Evolutionary conservation across 2,797 vertebrate genomes (phyloP), one percentile per base, ranked within the genome.

Genomic region (Ispidina lecontei): DNA sequence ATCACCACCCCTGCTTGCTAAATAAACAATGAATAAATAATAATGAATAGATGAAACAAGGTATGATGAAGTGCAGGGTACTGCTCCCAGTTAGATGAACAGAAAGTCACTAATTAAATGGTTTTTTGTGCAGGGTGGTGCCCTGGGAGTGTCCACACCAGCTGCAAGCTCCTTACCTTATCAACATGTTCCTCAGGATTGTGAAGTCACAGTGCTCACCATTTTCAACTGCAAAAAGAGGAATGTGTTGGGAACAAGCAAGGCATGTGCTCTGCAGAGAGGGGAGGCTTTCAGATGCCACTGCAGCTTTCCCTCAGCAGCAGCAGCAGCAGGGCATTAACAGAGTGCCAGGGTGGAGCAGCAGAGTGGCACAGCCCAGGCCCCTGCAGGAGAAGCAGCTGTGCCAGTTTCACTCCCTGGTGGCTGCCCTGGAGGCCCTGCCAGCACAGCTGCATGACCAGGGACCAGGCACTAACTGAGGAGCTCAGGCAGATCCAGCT

Each of bases 191-290:
- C 96, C 99, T 98, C 96, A 99, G 98, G 97, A 99, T 99, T 96
- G 99, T 99, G 97, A 99, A 99, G 96, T 99, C 99, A 95, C 99
- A 99, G 97, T 99, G 99, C 80, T 99, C 99, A 63, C 98, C 97
- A 55, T 99, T 99, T 97, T 99, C 99, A 97, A 99, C 99, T 99
- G 93, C 31, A 86, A 85, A 91, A 82, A 92, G 90, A 87, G 44
- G 47, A 12, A 62, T 56, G 11, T 41, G 69, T 88, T 94, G 49
- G 95, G 58, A 85, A 16, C 60, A 90, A 67, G 25, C 39, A 60
- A 89, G 69, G 63, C 21, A 29, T 0, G 3, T 41, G 43, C 22
- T 28, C 84, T 64, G 63, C 21, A 33, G 4, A 59, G 23, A 88
- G 20, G 25, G 35, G 65, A 75, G 17, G 20, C 39, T 77, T 73